Base-by-base conservation (phyloP, 64 coral and sea anemone genomes). In the Orbicella faveolata region DNA sequence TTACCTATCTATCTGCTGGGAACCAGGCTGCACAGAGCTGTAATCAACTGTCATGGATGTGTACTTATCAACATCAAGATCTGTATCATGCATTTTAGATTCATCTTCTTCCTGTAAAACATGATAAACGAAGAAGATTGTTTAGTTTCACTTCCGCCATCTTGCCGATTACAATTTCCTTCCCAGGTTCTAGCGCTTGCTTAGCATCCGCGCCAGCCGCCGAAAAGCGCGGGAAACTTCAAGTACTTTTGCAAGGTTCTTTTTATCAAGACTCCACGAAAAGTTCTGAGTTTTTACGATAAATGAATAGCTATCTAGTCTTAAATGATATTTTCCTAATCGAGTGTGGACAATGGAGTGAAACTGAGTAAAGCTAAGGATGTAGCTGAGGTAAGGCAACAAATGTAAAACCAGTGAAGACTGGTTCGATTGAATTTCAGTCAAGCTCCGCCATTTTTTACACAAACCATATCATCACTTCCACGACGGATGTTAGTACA, bases 121-220 rank as follows among this genome's bases (percentile, higher is more conserved):
- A 35, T 4, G 73, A 80, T 25, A 92, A 87, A 23, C 84, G 74
- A 7, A 92, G 76, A 4, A 92, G 73, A 73, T 92, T 92, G 36
- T 75, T 87, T 51, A 92, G 9, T 53, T 92, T 92, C 77, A 77
- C 90, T 92, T 92, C 90, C 90, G 83, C 90, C 90, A 92, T 92
- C 72, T 92, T 92, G 75, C 23, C 61, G 5, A 23, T 11, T 4
- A 14, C 35, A 20, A 21, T 33, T 51, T 62, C 83, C 6, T 87
- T 78, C 74, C 83, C 63, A 52, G 15, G 20, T 25, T 85, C 36
- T 36, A 62, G 54, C n/a, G 21, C 19, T 59, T 10, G 48, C 19
- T 19, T 2, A 34, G 9, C 37, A 26, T 16, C 44, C 79, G 78
- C 66, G 61, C 55, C 62, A 69, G 41, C 75, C 61, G 36, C 26